Evolutionary conservation across 2,797 vertebrate genomes (phyloP).

Genomic region (Corythornis leucogaster): DNA sequence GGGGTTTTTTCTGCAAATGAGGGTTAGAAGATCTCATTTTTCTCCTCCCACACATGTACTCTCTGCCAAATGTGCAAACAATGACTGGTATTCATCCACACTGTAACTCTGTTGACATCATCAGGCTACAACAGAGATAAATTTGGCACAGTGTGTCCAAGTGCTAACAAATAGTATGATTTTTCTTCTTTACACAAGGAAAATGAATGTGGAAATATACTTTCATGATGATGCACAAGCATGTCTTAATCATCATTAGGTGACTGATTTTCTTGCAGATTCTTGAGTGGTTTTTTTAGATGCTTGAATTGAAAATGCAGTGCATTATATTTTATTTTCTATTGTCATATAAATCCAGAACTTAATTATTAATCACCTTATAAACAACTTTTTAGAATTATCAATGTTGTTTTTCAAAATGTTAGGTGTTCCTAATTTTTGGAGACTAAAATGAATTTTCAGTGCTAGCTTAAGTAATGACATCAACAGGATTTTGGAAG

Average conservation of each 20-base stretch:
- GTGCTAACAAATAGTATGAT: constrained; percentile 8
- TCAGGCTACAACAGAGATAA: constrained; percentile 24
- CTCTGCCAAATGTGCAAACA: constrained; percentile 55
- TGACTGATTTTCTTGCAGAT: neutral
- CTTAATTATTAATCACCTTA: neutral
- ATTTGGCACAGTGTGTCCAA: constrained; percentile 18
- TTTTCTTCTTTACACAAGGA: constrained; percentile 25
- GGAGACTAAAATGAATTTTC: neutral
- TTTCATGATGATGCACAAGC: neutral
- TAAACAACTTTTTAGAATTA: neutral
- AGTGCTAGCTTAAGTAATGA: neutral
- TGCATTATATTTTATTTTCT: neutral
- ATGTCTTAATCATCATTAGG: constrained; percentile 8
- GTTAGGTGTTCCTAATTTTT: neutral
- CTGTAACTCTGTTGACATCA: constrained; percentile 42
- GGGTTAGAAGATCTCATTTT: constrained; percentile 60
- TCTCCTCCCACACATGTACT: constrained; percentile 38
- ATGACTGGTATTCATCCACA: constrained; percentile 56
- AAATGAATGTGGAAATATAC: constrained; percentile 31
- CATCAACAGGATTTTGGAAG: neutral
- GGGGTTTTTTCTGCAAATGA: constrained; percentile 35
- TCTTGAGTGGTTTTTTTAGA: neutral
- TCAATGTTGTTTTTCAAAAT: neutral
- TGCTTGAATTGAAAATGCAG: neutral
- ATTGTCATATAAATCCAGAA: neutral